Evolutionary conservation across 2,113 vertebrate genomes (phyloP), one percentile per base, ranked within the genome.

Genomic region (Hassar affinis): DNA sequence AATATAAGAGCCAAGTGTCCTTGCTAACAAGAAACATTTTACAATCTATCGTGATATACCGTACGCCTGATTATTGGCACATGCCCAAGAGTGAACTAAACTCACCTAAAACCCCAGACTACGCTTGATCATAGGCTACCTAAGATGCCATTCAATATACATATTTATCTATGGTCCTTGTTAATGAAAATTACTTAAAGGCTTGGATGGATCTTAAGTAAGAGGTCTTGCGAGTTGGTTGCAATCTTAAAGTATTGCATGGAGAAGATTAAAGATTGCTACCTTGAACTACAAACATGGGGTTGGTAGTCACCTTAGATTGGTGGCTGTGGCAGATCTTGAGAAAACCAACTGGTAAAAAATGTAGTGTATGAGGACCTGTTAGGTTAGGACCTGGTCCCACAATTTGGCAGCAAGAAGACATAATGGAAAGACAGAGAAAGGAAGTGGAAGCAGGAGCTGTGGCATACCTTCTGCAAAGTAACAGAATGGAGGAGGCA

Each of bases 171-270:
- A 75, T 33, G 56, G 68, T 74, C 22, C 38, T 25, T 27, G 51
- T n/a, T 45, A 83, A 38, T 22, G 52, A 22, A 74, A 54, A 83
- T 49, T 78, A 30, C 47, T 66, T 49, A 81, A 82, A 75, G 25
- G 25, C n/a, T 74, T 87, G 35, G 38, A 85, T 14, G 15, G 66
- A 88, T 78, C 80, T 89, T 17, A 57, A 72, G 66, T 61, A 47
- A 79, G 56, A 42, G 57, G 66, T 64, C 72, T 87, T 69, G 18
- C 18, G 25, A 25, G 10, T 45, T 17, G 74, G 83, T 81, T 49
- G 27, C 1, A 14, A 33, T 33, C 14, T 64, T 64, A 61, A 33
- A 64, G 15, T 33, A 33, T 33, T 5, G 6, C 6, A 14, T 64
- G 27, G 27, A 64, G 64, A 45, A 45, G 11, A 25, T 45, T 17